phyloP scores from a whole-genome alignment of 1,140 invertebrate genomes.

The Trachymyrmex septentrionalis region DNA sequence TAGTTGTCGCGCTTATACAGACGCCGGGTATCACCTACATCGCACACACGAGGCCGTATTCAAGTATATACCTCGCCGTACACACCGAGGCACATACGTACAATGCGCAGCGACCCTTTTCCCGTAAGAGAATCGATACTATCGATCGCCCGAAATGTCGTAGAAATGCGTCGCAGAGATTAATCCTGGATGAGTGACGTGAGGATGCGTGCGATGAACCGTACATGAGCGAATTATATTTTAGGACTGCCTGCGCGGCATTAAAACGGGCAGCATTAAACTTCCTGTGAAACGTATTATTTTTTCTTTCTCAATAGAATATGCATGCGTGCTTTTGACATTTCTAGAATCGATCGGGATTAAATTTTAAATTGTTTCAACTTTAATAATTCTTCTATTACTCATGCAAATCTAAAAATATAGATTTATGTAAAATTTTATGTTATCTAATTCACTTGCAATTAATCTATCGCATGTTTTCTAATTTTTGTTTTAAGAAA shows the following conservation, averaged over 20 bases:
- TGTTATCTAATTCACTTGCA: background rate
- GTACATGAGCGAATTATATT: background rate
- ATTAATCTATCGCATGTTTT: background rate
- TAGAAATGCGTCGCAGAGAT: constrained; percentile 49
- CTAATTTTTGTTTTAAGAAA: background rate
- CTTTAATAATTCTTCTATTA: background rate
- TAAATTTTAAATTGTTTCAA: background rate
- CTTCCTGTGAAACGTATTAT: background rate
- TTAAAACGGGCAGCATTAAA: background rate
- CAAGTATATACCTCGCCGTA: background rate
- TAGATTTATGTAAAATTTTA: background rate
- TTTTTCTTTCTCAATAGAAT: background rate
- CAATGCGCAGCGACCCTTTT: constrained; percentile 54
- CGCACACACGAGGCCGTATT: constrained; percentile 60
- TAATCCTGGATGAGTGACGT: constrained; percentile 14
- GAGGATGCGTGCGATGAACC: background rate
- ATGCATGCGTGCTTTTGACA: background rate
- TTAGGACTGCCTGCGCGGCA: background rate
- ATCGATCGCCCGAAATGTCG: constrained; percentile 68
- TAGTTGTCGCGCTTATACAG: constrained; percentile 65
- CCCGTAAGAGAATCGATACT: constrained; percentile 62
- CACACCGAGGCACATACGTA: constrained; percentile 19
- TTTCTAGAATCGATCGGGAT: background rate
- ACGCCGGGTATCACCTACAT: constrained; percentile 6
- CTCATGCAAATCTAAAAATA: background rate